Evolutionary conservation across 2,113 vertebrate species (phyloP).

Genomic region (Tautogolabrus adspersus): DNA sequence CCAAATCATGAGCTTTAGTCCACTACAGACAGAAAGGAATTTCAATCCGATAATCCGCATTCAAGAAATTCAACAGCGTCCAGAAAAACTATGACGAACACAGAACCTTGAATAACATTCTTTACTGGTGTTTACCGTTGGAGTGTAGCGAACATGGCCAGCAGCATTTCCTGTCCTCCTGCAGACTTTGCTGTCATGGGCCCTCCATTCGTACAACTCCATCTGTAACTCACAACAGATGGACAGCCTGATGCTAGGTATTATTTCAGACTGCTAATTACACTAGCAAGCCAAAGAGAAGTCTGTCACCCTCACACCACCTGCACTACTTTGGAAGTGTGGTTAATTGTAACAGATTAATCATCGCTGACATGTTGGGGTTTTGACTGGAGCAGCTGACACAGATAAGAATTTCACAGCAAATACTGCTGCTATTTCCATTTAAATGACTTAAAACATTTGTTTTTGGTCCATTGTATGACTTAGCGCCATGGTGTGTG

Average conservation of each 20-base stretch:
- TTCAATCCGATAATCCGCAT: neutral
- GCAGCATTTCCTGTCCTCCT: conserved; percentile 34
- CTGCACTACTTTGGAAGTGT: neutral
- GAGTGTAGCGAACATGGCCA: conserved; percentile 28
- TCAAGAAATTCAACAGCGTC: neutral
- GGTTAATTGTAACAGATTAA: neutral
- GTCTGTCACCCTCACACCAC: neutral
- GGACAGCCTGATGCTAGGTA: conserved; percentile 20
- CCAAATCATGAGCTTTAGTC: conserved; percentile 19
- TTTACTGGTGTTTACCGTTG: conserved; percentile 11
- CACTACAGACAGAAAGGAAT: neutral
- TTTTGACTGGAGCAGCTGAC: too few species aligned
- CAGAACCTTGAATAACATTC: neutral
- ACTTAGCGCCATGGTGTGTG: too few species aligned
- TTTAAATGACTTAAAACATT: too few species aligned
- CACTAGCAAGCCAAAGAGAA: neutral
- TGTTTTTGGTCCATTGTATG: too few species aligned
- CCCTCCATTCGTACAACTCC: conserved; percentile 11
- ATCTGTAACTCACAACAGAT: conserved; percentile 57
- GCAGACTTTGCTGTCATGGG: conserved; percentile 36
- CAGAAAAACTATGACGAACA: neutral
- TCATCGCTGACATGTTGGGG: neutral
- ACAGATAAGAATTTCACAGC: too few species aligned
- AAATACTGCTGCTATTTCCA: too few species aligned
- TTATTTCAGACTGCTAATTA: neutral